A percentile compares a stretch with the other conserved stretches of the same genome.
These are phyloP conservation scores for Gouania willdenowi DNA, from an alignment of 2,797 vertebrate species.

Conservation along the genomic window DNA sequence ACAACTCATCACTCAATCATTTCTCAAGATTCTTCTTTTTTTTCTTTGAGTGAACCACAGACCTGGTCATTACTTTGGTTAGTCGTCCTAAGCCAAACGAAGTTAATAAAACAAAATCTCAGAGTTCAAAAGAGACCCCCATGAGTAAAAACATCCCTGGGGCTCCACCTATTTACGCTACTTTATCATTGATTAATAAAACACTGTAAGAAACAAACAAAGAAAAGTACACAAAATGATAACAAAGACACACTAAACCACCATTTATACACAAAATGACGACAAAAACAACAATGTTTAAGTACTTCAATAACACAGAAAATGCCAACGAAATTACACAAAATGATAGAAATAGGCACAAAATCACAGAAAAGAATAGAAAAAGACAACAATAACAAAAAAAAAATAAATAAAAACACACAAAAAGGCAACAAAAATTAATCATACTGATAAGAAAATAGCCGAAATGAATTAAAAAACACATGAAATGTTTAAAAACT, in stretches of 20 bases:
- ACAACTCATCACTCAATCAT: slow-evolving; percentile 63
- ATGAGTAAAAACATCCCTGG: slow-evolving; percentile 21
- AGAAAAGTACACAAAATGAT: not conserved
- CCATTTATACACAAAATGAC: too few relatives aligned
- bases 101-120: slow-evolving; percentile 38
- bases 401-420: not conserved
- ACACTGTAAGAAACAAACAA: not conserved
- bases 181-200: too few relatives aligned
- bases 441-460: too few relatives aligned
- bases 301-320: too few relatives aligned
- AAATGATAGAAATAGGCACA: too few relatives aligned
- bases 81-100: slow-evolving; percentile 54
- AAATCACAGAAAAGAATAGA: too few relatives aligned
- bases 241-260: too few relatives aligned
- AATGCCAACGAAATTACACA: too few relatives aligned
- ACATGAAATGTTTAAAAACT: too few relatives aligned
- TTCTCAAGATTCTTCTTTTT: not conserved
- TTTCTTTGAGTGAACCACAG: slow-evolving; percentile 22
- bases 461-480: too few relatives aligned
- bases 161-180: slow-evolving; percentile 21
- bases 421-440: too few relatives aligned
- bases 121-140: slow-evolving; percentile 35
- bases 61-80: slow-evolving; percentile 43
- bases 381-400: not conserved
- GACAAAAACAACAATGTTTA: too few relatives aligned